Conservation (phyloP, 1,140 invertebrate species). For the Drosophila guanche region DNA sequence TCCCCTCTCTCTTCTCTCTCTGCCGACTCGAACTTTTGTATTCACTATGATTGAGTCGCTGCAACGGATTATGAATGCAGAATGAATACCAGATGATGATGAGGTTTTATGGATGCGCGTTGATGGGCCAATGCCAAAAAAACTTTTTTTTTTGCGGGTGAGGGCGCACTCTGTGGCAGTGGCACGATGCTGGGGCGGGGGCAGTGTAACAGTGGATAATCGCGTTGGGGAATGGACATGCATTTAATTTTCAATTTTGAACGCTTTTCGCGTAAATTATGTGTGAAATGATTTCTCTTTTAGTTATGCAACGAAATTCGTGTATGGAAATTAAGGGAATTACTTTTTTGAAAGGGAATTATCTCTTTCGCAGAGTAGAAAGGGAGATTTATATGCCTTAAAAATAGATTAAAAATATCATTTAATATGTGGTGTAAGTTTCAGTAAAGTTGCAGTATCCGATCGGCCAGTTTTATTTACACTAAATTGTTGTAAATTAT, state of each 20-base stretch:
- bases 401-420: too few relatives aligned
- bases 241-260: slow-evolving; percentile 46
- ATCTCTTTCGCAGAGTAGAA: too few relatives aligned
- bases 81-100: slow-evolving; percentile 28
- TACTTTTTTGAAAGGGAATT: not conserved
- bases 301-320: slow-evolving; percentile 17
- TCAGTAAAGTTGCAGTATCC: too few relatives aligned
- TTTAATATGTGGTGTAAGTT: too few relatives aligned
- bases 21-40: slow-evolving; percentile 35
- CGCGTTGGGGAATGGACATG: slow-evolving; percentile 18
- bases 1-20: not conserved
- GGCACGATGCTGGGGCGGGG: not conserved
- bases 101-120: not conserved
- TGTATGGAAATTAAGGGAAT: slow-evolving; percentile 11
- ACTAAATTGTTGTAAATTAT: too few relatives aligned
- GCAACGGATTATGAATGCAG: slow-evolving; percentile 55
- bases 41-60: slow-evolving; percentile 47
- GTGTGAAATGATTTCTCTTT: slow-evolving; percentile 49
- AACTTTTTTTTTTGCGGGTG: not conserved
- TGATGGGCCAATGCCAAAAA: slow-evolving; percentile 34
- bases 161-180: not conserved
- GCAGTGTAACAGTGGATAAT: slow-evolving; percentile 9
- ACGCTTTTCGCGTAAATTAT: slow-evolving; percentile 44
- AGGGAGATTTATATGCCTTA: too few relatives aligned
- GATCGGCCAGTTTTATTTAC: too few relatives aligned